Conservation (phyloP, 2,113 vertebrate species). For the Embiotoca jacksoni region DNA sequence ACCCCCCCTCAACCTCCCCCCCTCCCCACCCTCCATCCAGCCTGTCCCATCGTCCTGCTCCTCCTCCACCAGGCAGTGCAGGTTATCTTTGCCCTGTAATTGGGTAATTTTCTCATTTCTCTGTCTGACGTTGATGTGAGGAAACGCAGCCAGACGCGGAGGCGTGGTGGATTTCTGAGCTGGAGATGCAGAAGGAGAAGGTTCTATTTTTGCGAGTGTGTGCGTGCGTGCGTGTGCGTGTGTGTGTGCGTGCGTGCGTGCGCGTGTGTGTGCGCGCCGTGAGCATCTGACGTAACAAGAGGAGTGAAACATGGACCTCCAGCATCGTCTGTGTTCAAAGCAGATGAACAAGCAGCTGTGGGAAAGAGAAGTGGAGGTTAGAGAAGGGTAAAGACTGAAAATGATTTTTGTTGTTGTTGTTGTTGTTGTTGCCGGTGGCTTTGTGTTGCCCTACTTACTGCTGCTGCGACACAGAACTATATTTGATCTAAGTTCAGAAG, state of each 20-base stretch:
- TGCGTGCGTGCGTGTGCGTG: background rate
- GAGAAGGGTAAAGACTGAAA: constrained; percentile 14
- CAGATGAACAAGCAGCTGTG: constrained; percentile 32
- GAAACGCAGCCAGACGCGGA: background rate
- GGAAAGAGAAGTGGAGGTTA: constrained; percentile 33
- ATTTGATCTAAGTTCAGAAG: background rate
- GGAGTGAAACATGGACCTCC: background rate
- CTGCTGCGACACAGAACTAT: background rate
- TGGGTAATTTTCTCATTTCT: constrained; percentile 57
- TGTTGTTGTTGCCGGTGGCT: background rate
- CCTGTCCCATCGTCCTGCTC: background rate
- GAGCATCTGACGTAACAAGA: constrained; percentile 4
- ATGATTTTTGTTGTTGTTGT: background rate
- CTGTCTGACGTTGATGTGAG: constrained; percentile 27
- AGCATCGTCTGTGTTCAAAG: constrained; percentile 38
- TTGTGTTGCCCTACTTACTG: constrained; percentile 37
- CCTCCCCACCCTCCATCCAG: too few relatives aligned
- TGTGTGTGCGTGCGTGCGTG: background rate
- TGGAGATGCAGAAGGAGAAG: background rate
- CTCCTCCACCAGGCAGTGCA: background rate
- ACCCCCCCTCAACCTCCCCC: background rate
- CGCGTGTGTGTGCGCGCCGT: background rate
- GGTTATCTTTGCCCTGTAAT: constrained; percentile 41
- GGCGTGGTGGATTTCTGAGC: background rate
- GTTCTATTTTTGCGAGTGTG: background rate